Percentiles rank a stretch among this genome's conserved stretches.
Conservation (phyloP, 2,797 vertebrate species). For the Hippopotamyrus pictus region DNA sequence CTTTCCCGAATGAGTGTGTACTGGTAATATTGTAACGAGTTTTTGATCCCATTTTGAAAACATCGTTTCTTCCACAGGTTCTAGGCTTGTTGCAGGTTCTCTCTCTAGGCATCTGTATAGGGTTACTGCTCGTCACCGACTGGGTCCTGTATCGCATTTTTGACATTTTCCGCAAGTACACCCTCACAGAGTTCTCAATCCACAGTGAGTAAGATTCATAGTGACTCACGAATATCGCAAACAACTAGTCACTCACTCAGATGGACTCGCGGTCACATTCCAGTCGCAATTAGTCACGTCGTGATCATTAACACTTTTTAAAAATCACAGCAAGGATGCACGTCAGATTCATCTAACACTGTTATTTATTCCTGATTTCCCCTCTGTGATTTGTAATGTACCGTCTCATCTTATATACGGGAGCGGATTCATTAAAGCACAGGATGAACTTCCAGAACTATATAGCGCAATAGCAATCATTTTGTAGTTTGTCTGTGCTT, state of each 20-base stretch:
- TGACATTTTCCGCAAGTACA: conserved; percentile 67
- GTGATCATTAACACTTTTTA: conserved; percentile 1
- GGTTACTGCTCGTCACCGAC: conserved; percentile 62
- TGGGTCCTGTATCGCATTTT: conserved; percentile 62
- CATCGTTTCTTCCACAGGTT: conserved; percentile 43
- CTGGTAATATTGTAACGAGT: neutral
- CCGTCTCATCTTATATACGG: neutral
- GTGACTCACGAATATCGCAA: neutral
- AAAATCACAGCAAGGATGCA: neutral
- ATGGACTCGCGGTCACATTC: neutral
- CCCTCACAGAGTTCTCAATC: conserved; percentile 66
- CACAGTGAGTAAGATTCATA: conserved; percentile 59
- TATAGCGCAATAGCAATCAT: neutral
- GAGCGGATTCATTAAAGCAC: neutral
- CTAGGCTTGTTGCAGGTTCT: conserved; percentile 61
- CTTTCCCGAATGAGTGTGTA: neutral
- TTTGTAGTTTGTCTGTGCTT: neutral
- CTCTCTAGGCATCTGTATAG: conserved; percentile 53
- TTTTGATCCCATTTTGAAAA: neutral
- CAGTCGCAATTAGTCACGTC: neutral
- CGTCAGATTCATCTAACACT: neutral
- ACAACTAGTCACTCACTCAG: neutral
- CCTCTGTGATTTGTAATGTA: neutral
- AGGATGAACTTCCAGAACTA: neutral
- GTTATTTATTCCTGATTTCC: neutral